These are phyloP conservation scores for Drosophila aldrichi DNA, from an alignment of 2,888 invertebrate genomes.

Conservation along the genomic window DNA sequence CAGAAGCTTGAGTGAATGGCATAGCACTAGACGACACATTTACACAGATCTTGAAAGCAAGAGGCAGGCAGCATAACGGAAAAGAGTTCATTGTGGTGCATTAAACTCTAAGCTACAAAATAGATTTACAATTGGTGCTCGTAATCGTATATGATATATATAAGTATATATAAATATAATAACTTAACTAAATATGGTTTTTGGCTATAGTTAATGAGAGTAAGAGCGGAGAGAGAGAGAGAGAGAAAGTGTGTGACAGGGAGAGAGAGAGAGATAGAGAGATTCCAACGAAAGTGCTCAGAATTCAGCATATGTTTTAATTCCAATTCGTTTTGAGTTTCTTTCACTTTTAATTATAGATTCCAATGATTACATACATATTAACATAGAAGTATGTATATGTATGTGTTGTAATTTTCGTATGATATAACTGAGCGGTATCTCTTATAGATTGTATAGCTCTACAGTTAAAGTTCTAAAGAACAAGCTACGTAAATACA, in stretches of 20 bases:
- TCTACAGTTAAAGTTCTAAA: background rate
- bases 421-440: background rate
- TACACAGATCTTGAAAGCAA: constrained; percentile 11
- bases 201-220: background rate
- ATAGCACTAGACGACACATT: constrained; percentile 37
- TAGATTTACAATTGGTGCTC: constrained; percentile 26
- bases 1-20: constrained; percentile 5
- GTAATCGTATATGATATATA: constrained; percentile 33
- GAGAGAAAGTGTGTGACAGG: too few relatives aligned
- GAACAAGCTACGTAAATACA: constrained; percentile 9
- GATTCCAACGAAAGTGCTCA: constrained; percentile 2
- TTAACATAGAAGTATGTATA: constrained; percentile 5
- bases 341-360: background rate
- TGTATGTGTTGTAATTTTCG: background rate
- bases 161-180: background rate
- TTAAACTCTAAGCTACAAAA: constrained; percentile 32
- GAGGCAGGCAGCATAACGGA: background rate
- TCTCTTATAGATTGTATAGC: background rate
- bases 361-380: background rate
- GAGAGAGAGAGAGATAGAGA: background rate
- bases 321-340: background rate
- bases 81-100: constrained; percentile 20
- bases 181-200: constrained; percentile 36
- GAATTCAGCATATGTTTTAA: background rate
- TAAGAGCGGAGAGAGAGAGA: background rate